phyloP scores from a whole-genome alignment of 2,113 vertebrate species.

The Petaurus breviceps region DNA sequence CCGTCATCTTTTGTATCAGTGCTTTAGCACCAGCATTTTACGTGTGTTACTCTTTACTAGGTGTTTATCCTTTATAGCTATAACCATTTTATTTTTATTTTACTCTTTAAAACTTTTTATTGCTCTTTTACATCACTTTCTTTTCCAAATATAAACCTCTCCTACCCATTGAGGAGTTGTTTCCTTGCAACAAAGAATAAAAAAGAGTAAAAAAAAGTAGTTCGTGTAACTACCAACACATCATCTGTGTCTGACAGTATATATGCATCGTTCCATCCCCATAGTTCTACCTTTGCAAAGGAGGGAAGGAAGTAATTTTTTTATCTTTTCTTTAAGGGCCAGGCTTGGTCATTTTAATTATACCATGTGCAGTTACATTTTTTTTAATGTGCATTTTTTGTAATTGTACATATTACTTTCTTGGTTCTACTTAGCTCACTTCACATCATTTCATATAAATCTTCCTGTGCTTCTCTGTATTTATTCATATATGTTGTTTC shows the following conservation, averaged over 20 bases:
- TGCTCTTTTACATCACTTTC: not conserved
- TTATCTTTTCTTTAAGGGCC: not conserved
- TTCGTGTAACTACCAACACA: not conserved
- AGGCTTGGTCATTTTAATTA: not conserved
- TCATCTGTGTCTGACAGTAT: not conserved
- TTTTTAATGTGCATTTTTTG: not conserved
- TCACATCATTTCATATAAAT: not conserved
- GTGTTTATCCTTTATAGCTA: not conserved
- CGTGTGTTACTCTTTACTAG: conserved; percentile 5
- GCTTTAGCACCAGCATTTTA: not conserved
- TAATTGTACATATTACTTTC: not conserved
- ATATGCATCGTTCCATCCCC: not conserved
- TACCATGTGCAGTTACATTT: not conserved
- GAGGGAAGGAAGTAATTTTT: not conserved
- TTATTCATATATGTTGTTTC: not conserved
- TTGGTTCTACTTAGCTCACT: not conserved
- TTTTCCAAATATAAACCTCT: not conserved
- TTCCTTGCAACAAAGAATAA: not conserved
- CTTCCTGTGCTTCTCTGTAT: not conserved
- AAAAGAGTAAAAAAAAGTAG: not conserved
- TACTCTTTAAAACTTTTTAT: not conserved
- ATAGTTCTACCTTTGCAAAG: not conserved
- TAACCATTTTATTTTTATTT: not conserved
- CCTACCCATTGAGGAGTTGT: not conserved
- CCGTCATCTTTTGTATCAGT: not conserved